A percentile compares a stretch with the other conserved stretches of the same genome.
Conservation (phyloP, 2,888 invertebrate genomes). For the Enchytraeus crypticus region DNA sequence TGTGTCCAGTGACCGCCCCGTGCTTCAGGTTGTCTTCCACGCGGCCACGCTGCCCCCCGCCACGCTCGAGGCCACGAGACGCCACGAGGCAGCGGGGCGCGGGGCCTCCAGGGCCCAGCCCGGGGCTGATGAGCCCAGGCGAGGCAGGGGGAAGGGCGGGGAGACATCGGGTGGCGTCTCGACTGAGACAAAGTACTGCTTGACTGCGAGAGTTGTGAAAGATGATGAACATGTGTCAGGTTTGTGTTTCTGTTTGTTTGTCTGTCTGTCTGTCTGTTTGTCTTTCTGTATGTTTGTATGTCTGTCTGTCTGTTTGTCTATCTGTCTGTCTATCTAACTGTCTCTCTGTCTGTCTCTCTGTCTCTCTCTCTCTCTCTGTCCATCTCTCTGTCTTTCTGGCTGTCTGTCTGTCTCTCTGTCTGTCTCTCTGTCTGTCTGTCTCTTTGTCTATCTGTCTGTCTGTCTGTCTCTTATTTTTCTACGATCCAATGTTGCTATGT, state of each 20-base stretch:
- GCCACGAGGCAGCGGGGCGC: background rate
- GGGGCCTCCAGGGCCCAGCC: background rate
- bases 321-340: too few species aligned
- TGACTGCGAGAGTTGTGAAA: background rate
- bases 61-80: conserved; percentile 22
- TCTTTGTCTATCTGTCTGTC: too few species aligned
- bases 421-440: conserved; percentile 9
- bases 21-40: conserved; percentile 84
- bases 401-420: conserved; percentile 10
- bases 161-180: too few species aligned
- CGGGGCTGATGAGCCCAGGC: too few species aligned
- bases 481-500: too few species aligned
- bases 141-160: too few species aligned
- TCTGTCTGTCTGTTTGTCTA: too few species aligned
- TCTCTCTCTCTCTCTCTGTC: conserved; percentile 15
- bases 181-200: conserved; percentile 6
- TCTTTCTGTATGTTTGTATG: too few species aligned
- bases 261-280: too few species aligned
- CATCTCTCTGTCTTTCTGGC: too few species aligned
- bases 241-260: too few species aligned
- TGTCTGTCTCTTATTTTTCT: too few species aligned
- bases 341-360: conserved; percentile 5
- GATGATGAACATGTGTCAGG: background rate
- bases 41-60: conserved; percentile 50
- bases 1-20: conserved; percentile 78